A percentile compares a stretch with the other conserved stretches of the same genome.
phyloP scores from a whole-genome alignment of 1,140 invertebrate species.

The Arctopsyche grandis region DNA sequence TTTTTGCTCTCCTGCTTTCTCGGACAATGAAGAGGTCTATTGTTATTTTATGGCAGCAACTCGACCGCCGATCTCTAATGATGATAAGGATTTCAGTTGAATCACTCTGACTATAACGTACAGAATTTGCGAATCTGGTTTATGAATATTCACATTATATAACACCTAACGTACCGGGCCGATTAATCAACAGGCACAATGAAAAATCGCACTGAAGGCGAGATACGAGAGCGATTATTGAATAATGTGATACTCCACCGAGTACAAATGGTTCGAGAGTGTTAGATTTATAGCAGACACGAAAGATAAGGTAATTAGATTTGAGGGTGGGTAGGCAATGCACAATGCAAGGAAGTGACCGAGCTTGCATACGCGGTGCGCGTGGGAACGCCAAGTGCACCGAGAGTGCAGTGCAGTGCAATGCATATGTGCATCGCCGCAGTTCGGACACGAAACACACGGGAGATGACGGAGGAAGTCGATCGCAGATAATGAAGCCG shows the following conservation, averaged over 20 bases:
- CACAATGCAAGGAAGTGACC: constrained; percentile 42
- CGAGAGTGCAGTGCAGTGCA: background rate
- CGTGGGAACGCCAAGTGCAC: constrained; percentile 14
- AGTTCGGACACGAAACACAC: background rate
- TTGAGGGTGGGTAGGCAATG: constrained; percentile 9
- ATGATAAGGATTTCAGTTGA: too few species aligned
- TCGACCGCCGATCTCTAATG: too few species aligned
- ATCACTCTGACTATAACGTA: too few species aligned
- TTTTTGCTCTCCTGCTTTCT: too few species aligned
- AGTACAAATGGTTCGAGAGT: constrained; percentile 3
- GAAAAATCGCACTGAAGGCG: background rate
- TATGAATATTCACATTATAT: background rate
- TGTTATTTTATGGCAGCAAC: too few species aligned
- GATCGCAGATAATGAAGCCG: background rate
- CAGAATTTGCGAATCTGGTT: too few species aligned
- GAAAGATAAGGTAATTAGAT: constrained; percentile 41
- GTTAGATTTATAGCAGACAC: constrained; percentile 34
- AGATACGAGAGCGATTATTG: constrained; percentile 12
- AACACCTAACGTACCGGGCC: too few species aligned
- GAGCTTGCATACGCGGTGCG: background rate
- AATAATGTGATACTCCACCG: background rate
- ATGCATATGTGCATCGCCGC: too few species aligned
- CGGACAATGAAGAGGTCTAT: too few species aligned
- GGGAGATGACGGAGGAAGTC: background rate
- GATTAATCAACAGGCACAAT: too few species aligned